These are phyloP conservation scores for Diabrotica balteata DNA, from an alignment of 2,888 invertebrate species.

Conservation along the genomic window DNA sequence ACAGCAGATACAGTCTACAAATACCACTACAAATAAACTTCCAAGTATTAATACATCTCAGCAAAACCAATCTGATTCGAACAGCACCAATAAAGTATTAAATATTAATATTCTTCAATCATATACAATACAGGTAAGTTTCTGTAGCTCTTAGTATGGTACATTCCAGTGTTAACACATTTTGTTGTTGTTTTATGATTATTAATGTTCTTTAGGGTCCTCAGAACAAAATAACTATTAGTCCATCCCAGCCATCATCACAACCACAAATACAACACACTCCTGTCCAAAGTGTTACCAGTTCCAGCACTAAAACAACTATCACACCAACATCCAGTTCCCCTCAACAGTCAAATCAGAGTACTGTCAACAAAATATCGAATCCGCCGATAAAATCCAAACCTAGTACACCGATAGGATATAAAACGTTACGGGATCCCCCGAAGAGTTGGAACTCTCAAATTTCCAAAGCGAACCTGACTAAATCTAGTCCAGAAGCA, in stretches of 20 bases:
- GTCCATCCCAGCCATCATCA: slow-evolving; percentile 9
- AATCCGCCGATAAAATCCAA: slow-evolving; percentile 48
- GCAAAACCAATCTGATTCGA: slow-evolving; percentile 4
- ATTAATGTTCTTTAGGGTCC: no score
- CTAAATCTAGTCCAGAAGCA: slow-evolving; percentile 44
- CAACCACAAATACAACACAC: slow-evolving; percentile 36
- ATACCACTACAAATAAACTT: slow-evolving; percentile 7
- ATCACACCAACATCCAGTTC: slow-evolving; percentile 38
- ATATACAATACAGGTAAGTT: slow-evolving; percentile 14
- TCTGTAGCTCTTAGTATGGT: no score
- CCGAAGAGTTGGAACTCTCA: slow-evolving; percentile 70
- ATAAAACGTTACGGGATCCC: slow-evolving; percentile 67
- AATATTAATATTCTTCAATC: slow-evolving; percentile 4
- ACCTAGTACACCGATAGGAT: slow-evolving; percentile 60
- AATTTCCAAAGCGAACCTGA: slow-evolving; percentile 62
- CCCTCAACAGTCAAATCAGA: slow-evolving; percentile 15
- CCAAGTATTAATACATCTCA: slow-evolving; percentile 6
- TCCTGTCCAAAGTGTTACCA: slow-evolving; percentile 31
- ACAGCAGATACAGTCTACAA: slow-evolving; percentile 1
- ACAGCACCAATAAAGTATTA: slow-evolving; percentile 12
- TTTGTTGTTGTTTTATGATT: no score
- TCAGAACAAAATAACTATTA: slow-evolving; percentile 16
- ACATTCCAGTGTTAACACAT: no score
- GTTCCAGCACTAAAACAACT: slow-evolving; percentile 53
- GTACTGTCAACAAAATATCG: slow-evolving; percentile 23